Evolutionary conservation across 2,113 vertebrate species (phyloP).

Genomic region (Scophthalmus maximus): DNA sequence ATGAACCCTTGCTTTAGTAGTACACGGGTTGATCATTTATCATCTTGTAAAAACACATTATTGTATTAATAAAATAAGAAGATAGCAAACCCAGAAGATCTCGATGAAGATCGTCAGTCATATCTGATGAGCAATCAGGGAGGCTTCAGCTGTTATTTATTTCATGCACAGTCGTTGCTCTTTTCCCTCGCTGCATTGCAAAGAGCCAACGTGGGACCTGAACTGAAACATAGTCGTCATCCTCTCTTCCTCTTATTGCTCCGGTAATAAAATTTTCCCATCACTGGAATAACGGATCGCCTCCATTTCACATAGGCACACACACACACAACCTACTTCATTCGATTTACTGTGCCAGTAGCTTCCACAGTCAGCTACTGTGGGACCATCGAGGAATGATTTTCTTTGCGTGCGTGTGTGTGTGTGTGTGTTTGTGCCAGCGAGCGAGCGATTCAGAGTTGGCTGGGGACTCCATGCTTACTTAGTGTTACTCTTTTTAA

Average conservation of each 20-base stretch:
- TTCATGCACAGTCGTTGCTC: constrained; percentile 10
- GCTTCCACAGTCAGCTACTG: constrained; percentile 46
- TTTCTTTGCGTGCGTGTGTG: constrained; percentile 16
- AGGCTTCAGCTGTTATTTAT: constrained; percentile 8
- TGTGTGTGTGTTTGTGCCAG: constrained; percentile 20
- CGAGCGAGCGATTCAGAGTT: constrained; percentile 24
- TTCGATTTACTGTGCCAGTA: constrained; percentile 62
- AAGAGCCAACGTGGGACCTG: constrained; percentile 22
- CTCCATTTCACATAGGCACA: constrained; percentile 35
- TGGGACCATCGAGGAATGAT: constrained; percentile 33
- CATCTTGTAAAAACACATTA: background rate
- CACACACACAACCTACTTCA: constrained; percentile 26
- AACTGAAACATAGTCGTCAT: constrained; percentile 20
- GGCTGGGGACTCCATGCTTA: constrained; percentile 44
- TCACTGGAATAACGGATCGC: constrained; percentile 68
- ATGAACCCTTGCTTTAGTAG: background rate
- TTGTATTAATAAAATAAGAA: background rate
- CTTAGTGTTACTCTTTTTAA: constrained; percentile 65
- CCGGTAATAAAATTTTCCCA: constrained; percentile 63
- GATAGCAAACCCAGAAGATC: background rate
- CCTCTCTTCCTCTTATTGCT: constrained; percentile 54
- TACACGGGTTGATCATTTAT: background rate
- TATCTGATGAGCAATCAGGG: constrained; percentile 24
- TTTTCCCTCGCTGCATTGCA: constrained; percentile 12
- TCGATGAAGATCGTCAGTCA: background rate